A percentile compares a stretch with the other conserved stretches of the same genome.
Conservation (phyloP, 2,888 invertebrate species). For the Stenodera caucasica region DNA sequence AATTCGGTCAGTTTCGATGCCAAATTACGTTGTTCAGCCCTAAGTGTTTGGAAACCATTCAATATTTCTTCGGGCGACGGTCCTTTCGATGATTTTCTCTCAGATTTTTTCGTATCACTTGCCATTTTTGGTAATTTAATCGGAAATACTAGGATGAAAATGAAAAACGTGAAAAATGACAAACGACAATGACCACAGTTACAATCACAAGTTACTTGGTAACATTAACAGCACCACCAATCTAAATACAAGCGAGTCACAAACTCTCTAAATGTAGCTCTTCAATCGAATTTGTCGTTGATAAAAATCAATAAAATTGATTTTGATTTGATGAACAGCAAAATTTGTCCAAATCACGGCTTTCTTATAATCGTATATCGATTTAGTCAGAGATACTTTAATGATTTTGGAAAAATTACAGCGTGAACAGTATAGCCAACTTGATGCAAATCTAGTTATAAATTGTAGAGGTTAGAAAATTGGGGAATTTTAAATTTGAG, state of each 20-base stretch:
- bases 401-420: not conserved
- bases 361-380: not conserved
- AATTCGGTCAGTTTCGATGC: constrained; percentile 89
- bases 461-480: not conserved
- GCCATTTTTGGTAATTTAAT: constrained; percentile 47
- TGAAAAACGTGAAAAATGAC: constrained; percentile 17
- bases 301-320: too few species aligned
- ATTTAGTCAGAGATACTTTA: too few species aligned
- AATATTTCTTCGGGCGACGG: constrained; percentile 78
- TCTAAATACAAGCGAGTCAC: too few species aligned
- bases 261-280: too few species aligned
- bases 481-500: constrained; percentile 1
- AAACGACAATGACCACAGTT: not conserved
- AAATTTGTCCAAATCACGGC: not conserved
- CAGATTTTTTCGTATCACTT: constrained; percentile 50
- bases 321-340: too few species aligned
- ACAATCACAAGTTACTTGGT: too few species aligned
- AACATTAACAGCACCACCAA: too few species aligned
- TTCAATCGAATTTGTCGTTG: too few species aligned
- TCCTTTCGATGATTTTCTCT: constrained; percentile 55
- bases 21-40: constrained; percentile 84
- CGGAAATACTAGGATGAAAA: constrained; percentile 5
- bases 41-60: constrained; percentile 81
- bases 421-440: not conserved
- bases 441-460: not conserved